Conservation (phyloP, 2,113 vertebrate species). For the Triplophysa siluroides region DNA sequence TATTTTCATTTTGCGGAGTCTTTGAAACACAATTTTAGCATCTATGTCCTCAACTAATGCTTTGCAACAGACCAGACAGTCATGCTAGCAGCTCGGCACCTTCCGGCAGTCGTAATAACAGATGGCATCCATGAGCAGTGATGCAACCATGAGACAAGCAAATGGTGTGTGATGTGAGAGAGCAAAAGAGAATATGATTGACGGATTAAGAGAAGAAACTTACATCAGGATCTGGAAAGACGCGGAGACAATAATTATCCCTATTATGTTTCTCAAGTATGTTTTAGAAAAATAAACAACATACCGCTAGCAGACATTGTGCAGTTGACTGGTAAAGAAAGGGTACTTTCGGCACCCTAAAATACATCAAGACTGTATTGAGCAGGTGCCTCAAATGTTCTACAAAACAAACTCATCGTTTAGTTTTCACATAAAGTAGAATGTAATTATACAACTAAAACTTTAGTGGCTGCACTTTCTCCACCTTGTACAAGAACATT, state of each 20-base stretch:
- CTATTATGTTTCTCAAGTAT: background rate
- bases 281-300: conserved; percentile 29
- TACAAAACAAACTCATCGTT: background rate
- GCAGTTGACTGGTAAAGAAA: background rate
- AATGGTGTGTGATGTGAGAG: background rate
- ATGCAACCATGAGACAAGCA: conserved; percentile 15
- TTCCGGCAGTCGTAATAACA: conserved; percentile 14
- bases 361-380: background rate
- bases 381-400: background rate
- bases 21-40: too few relatives aligned
- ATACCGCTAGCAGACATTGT: background rate
- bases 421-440: background rate
- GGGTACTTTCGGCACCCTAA: background rate
- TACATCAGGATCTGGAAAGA: background rate
- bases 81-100: background rate
- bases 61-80: background rate
- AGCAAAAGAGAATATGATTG: background rate
- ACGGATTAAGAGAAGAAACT: background rate
- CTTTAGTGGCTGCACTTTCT: background rate
- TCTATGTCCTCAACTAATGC: background rate
- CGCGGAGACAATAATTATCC: too few relatives aligned
- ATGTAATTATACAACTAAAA: background rate
- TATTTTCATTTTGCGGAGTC: too few relatives aligned
- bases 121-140: conserved; percentile 21
- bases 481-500: background rate